Conservation (phyloP, 2,888 invertebrate genomes). For the Eristalis arbustorum region DNA sequence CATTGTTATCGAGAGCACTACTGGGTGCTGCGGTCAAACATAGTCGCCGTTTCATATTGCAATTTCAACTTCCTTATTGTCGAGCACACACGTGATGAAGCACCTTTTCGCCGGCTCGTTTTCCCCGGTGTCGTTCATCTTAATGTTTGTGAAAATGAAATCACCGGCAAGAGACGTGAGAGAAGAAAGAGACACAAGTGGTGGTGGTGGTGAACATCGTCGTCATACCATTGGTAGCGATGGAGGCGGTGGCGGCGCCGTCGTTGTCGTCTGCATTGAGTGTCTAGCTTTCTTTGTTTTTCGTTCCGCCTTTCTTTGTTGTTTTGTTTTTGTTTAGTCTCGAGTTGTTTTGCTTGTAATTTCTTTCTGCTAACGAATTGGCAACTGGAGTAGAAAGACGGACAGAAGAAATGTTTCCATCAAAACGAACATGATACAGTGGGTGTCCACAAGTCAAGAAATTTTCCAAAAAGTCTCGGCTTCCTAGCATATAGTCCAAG, state of each 20-base stretch:
- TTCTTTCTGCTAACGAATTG: slow-evolving; percentile 12
- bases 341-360: slow-evolving; percentile 24
- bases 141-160: slow-evolving; percentile 43
- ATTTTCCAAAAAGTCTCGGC: not conserved
- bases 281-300: slow-evolving; percentile 41
- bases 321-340: slow-evolving; percentile 27
- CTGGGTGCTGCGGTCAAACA: slow-evolving; percentile 48
- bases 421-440: slow-evolving; percentile 11
- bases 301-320: slow-evolving; percentile 7
- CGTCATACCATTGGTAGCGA: not conserved
- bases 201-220: not conserved
- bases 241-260: slow-evolving; percentile 21
- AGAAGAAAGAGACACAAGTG: not conserved
- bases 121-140: slow-evolving; percentile 41
- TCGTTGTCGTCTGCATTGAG: not conserved
- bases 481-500: not conserved
- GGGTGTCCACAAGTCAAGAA: not conserved
- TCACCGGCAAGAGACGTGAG: slow-evolving; percentile 27
- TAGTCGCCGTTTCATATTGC: slow-evolving; percentile 38
- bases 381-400: slow-evolving; percentile 37
- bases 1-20: slow-evolving; percentile 39
- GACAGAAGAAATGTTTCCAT: not conserved
- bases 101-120: slow-evolving; percentile 41
- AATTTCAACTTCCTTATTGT: slow-evolving; percentile 65
- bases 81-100: slow-evolving; percentile 60